Percentiles rank a stretch among this genome's conserved stretches.
Evolutionary conservation across 2,888 invertebrate species (phyloP).

Genomic region (Osmoderma eremita): DNA sequence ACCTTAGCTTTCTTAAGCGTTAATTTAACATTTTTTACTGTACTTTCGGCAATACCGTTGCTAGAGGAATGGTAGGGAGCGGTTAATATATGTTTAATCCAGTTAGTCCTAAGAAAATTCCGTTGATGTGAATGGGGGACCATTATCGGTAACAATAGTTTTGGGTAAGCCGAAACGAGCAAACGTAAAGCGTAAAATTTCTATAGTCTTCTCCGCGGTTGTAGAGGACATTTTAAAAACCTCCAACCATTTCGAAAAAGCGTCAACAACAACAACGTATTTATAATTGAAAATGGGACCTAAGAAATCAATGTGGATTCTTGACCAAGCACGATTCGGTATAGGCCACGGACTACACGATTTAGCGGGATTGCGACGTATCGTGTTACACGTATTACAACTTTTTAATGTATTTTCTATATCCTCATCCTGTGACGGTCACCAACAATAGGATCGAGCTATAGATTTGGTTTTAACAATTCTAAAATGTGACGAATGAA

Average conservation of each 20-base stretch:
- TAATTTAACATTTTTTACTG: not conserved
- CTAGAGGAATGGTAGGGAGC: not conserved
- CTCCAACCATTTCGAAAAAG: slow-evolving; percentile 8
- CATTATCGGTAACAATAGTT: slow-evolving; percentile 8
- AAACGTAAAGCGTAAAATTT: not conserved
- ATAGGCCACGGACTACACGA: not conserved
- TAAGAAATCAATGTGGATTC: slow-evolving; percentile 8
- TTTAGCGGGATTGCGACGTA: no score
- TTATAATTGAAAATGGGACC: slow-evolving; percentile 1
- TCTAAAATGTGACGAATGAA: no score
- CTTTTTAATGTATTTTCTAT: no score
- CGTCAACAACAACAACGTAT: slow-evolving; percentile 1
- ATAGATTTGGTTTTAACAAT: no score
- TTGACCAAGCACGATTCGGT: not conserved
- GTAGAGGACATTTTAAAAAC: slow-evolving; percentile 7
- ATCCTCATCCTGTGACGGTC: no score
- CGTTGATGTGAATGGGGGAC: not conserved
- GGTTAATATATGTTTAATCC: not conserved
- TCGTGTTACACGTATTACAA: no score
- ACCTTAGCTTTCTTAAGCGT: not conserved
- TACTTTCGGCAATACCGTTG: not conserved
- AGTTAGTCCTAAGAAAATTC: not conserved
- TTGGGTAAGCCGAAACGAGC: not conserved
- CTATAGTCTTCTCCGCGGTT: not conserved
- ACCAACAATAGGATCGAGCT: no score